Percentiles rank a stretch among this genome's conserved stretches.
These are phyloP conservation scores for Triplophysa dalaica DNA, from an alignment of 2,113 vertebrate genomes.

Conservation along the genomic window DNA sequence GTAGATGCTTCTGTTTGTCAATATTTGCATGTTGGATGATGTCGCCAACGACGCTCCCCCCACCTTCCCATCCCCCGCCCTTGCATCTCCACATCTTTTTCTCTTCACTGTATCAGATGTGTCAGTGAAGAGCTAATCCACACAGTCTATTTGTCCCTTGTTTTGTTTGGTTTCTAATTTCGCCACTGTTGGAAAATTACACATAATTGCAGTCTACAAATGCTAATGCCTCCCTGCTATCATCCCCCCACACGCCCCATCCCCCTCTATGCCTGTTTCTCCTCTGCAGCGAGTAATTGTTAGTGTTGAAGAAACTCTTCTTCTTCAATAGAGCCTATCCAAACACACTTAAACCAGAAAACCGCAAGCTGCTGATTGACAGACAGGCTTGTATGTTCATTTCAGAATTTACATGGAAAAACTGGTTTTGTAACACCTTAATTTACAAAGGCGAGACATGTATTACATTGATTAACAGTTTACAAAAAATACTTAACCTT, in stretches of 20 bases:
- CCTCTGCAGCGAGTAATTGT: slow-evolving; percentile 41
- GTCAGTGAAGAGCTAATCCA: slow-evolving; percentile 66
- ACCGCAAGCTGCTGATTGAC: slow-evolving; percentile 13
- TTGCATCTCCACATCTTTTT: slow-evolving; percentile 24
- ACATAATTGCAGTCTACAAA: slow-evolving; percentile 76
- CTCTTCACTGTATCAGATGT: slow-evolving; percentile 46
- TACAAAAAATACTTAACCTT: too few relatives aligned
- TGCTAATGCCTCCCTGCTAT: slow-evolving; percentile 61
- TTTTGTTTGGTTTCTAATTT: slow-evolving; percentile 78
- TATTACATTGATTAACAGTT: not conserved
- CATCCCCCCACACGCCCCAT: not conserved
- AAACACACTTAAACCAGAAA: slow-evolving; percentile 33
- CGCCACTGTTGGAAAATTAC: slow-evolving; percentile 73
- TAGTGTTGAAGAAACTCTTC: slow-evolving; percentile 42
- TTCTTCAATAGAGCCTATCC: slow-evolving; percentile 32
- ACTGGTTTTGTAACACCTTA: not conserved
- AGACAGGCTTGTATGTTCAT: not conserved
- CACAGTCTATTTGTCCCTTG: slow-evolving; percentile 69
- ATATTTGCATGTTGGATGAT: slow-evolving; percentile 61
- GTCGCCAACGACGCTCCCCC: slow-evolving; percentile 3
- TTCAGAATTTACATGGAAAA: not conserved
- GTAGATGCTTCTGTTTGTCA: slow-evolving; percentile 57
- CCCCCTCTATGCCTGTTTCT: slow-evolving; percentile 14
- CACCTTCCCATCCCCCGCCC: slow-evolving; percentile 33
- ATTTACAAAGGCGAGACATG: not conserved